A percentile compares a stretch with the other conserved stretches of the same genome.
Conservation (phyloP, 1,140 invertebrate species). For the Cotesia vestalis region DNA sequence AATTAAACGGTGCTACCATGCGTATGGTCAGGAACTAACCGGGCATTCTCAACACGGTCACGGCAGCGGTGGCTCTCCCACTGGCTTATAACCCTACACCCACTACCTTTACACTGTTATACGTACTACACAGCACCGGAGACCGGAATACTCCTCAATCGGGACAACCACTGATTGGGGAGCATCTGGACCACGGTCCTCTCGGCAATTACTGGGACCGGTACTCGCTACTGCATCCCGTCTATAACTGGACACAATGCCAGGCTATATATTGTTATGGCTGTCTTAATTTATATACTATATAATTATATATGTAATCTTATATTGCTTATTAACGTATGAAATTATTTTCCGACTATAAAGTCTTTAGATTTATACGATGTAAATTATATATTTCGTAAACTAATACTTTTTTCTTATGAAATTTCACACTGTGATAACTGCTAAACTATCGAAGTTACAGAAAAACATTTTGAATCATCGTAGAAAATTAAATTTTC, state of each 20-base stretch:
- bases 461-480: no score
- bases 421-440: no score
- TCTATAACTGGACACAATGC: constrained; percentile 45
- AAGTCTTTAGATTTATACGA: neutral
- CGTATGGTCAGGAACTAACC: constrained; percentile 64
- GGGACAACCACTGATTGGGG: constrained; percentile 62
- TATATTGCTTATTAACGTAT: neutral
- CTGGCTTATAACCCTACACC: constrained; percentile 34
- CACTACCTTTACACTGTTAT: neutral
- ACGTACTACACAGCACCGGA: constrained; percentile 3
- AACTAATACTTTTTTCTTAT: no score
- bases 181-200: constrained; percentile 63
- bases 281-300: constrained; percentile 28
- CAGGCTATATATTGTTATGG: neutral
- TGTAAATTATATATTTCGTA: neutral
- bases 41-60: constrained; percentile 61
- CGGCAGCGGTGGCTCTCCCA: constrained; percentile 42
- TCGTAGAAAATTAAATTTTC: no score
- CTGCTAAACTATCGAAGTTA: no score
- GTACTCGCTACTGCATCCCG: constrained; percentile 45
- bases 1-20: constrained; percentile 67
- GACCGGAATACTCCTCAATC: constrained; percentile 30
- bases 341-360: neutral
- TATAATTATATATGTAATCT: constrained; percentile 19
- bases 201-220: constrained; percentile 61